phyloP scores from a whole-genome alignment of 2,797 vertebrate genomes.

The Macroramphosus scolopax region DNA sequence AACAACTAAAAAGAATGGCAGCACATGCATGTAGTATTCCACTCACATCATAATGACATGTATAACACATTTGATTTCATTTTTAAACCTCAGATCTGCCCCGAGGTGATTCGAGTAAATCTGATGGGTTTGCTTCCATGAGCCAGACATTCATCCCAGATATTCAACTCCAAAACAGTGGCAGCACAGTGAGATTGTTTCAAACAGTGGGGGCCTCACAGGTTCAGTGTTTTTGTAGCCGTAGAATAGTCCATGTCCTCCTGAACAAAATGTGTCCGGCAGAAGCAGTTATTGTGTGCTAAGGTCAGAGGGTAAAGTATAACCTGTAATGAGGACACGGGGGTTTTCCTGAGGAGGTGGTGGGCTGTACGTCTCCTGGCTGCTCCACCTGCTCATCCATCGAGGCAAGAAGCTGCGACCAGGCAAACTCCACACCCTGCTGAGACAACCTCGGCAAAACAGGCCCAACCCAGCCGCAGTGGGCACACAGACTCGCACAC shows the following conservation, averaged over 20 bases:
- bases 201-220: conserved; percentile 24
- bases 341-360: conserved; percentile 55
- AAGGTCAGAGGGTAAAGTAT: conserved; percentile 3
- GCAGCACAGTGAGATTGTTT: conserved; percentile 11
- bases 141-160: too few species aligned
- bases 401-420: conserved; percentile 53
- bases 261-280: conserved; percentile 2
- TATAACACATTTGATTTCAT: background rate
- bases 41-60: background rate
- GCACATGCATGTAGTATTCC: conserved; percentile 15
- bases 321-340: conserved; percentile 80
- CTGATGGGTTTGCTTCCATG: background rate
- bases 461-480: conserved; percentile 35
- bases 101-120: background rate
- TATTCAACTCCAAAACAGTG: conserved; percentile 6
- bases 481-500: conserved; percentile 42
- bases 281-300: background rate
- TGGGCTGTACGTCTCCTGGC: conserved; percentile 40
- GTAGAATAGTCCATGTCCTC: too few species aligned
- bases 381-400: conserved; percentile 68
- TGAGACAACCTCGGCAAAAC: conserved; percentile 52
- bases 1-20: conserved; percentile 45
- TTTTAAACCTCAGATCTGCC: background rate
- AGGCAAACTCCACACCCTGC: conserved; percentile 21
- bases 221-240: conserved; percentile 11